A percentile compares a stretch with the other conserved stretches of the same genome.
Evolutionary conservation across 2,888 invertebrate species (phyloP).

Genomic region (Charanyca ferruginea): DNA sequence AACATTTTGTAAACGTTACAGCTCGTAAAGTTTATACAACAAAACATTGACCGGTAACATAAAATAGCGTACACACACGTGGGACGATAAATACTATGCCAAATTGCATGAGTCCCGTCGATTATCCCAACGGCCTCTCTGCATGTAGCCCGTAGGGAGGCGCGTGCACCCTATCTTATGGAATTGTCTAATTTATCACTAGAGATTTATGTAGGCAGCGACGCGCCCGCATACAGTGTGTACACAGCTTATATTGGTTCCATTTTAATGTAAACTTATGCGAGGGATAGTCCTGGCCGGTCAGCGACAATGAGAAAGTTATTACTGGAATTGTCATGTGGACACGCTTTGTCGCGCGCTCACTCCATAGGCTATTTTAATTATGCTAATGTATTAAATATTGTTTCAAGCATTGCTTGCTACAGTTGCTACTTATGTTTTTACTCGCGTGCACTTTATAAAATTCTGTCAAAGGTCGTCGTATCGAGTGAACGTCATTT

Average conservation of each 20-base stretch:
- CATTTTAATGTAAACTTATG: slow-evolving; percentile 66
- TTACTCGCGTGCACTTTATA: slow-evolving; percentile 39
- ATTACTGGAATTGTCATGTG: slow-evolving; percentile 73
- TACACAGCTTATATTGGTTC: slow-evolving; percentile 64
- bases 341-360: slow-evolving; percentile 70
- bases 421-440: slow-evolving; percentile 24
- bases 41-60: slow-evolving; percentile 68
- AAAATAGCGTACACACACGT: slow-evolving; percentile 62
- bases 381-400: slow-evolving; percentile 72
- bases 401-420: slow-evolving; percentile 27
- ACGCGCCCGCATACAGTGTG: slow-evolving; percentile 80
- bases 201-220: slow-evolving; percentile 82
- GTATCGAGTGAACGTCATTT: slow-evolving; percentile 51
- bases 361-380: slow-evolving; percentile 61
- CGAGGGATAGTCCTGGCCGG: slow-evolving; percentile 61
- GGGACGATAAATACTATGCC: slow-evolving; percentile 70
- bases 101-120: slow-evolving; percentile 75
- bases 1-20: slow-evolving; percentile 65
- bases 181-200: slow-evolving; percentile 86
- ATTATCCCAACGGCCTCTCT: slow-evolving; percentile 74
- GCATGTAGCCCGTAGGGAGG: slow-evolving; percentile 71
- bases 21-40: slow-evolving; percentile 66
- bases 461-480: slow-evolving; percentile 69
- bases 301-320: slow-evolving; percentile 70
- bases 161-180: slow-evolving; percentile 81